Base-by-base conservation (phyloP, 2,888 invertebrate species). In the Dynastes hyllus region DNA sequence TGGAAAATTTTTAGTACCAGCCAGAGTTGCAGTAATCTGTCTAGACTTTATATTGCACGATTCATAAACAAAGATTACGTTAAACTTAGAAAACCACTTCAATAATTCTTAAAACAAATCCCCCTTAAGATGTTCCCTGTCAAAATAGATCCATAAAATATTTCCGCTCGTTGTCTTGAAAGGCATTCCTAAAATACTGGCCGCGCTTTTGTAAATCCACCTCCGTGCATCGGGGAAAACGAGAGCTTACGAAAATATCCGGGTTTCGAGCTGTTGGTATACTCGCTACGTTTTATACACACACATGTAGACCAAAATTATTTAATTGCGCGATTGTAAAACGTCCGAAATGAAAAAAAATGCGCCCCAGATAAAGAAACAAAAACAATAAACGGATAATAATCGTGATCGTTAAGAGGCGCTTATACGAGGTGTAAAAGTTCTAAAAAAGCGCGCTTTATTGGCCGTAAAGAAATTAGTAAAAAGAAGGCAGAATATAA, bases 181-280 rank as follows among this genome's bases (percentile, higher is more conserved):
- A 69, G 51, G 69, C 69, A 69, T 69, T 69, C 69, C 69, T 69
- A 51, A 69, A 69, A 69, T 69, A 53, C 69, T 69, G 51, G 29
- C 51, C 51, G 69, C n/a, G 69, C 69, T 69, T 69, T 45, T 69
- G 51, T 45, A 45, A 45, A 45, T 45, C 45, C 45, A 45, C 45
- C 45, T 45, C 45, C 45, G 32, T 37, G 32, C 32, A 45, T 45
- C 45, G 45, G 45, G 45, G 45, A 45, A 11, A 45, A 11, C 45
- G 37, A 37, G 4, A 6, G 37, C 37, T 6, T 37, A 37, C 37
- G 45, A 45, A 45, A 45, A 45, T 45, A 45, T 45, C 45, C 45
- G 11, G 8, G 8, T 11, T 45, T 45, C 11, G 45, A 45, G n/a
- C 55, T 6, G 55, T 6, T 13, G 8, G 16, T 37, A 37, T 5